Evolutionary conservation across 2,113 vertebrate genomes (phyloP).

Genomic region (Suricata suricatta): DNA sequence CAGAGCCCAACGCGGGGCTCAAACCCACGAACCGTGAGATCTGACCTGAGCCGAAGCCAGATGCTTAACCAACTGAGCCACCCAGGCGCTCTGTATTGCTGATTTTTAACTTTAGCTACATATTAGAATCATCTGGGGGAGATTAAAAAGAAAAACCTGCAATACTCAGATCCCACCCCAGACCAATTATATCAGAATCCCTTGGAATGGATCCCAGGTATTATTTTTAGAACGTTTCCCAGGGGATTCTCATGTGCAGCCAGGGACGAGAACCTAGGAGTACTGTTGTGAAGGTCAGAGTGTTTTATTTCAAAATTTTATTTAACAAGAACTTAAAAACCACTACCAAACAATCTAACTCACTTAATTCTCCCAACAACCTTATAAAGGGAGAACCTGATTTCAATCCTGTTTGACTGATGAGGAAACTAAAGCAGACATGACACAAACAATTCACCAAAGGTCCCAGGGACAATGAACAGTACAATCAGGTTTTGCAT

Average conservation of each 20-base stretch:
- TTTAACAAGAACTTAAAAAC: neutral
- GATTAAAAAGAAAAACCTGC: neutral
- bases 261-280: neutral
- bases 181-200: conserved; percentile 11
- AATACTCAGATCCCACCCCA: neutral
- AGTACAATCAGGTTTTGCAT: neutral
- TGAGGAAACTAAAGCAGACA: neutral
- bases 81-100: too few relatives aligned
- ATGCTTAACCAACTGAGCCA: too few relatives aligned
- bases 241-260: neutral
- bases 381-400: neutral
- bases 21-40: too few relatives aligned
- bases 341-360: neutral
- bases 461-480: neutral
- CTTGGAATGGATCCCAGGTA: neutral
- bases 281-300: neutral
- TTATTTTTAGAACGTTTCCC: neutral
- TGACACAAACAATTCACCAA: neutral
- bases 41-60: too few relatives aligned
- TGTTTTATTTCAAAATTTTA: neutral
- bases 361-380: neutral
- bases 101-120: neutral
- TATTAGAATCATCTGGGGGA: neutral
- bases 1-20: too few relatives aligned
- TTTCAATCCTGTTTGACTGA: neutral